phyloP scores from a whole-genome alignment of 2,888 invertebrate genomes.

The Amphiduros pacificus region DNA sequence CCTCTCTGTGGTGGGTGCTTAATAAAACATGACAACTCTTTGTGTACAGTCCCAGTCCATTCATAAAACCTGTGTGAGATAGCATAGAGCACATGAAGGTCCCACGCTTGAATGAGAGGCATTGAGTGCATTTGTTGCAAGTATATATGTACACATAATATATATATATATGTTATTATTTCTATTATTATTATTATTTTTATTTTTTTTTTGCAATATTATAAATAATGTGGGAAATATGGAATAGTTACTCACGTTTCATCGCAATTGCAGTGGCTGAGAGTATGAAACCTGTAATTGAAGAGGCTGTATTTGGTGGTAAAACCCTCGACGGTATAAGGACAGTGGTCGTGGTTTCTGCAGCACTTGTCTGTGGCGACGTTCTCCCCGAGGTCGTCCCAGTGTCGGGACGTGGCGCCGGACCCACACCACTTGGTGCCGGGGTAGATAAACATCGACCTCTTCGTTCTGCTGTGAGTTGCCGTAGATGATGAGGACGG shows the following conservation, averaged over 20 bases:
- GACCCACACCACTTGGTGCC: slow-evolving; percentile 95
- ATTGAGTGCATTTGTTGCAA: no score
- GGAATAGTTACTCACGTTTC: slow-evolving; percentile 70
- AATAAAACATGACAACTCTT: no score
- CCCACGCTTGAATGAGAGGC: no score
- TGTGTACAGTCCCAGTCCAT: no score
- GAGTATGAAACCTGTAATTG: slow-evolving; percentile 86
- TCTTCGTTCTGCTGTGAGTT: not conserved
- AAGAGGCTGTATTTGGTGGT: slow-evolving; percentile 81
- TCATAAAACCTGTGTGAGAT: no score
- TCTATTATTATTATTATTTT: no score
- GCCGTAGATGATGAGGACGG: not conserved
- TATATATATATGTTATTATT: no score
- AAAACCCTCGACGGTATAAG: slow-evolving; percentile 81
- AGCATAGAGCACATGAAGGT: no score
- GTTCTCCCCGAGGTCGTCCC: slow-evolving; percentile 82
- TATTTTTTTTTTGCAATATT: no score
- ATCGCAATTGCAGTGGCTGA: slow-evolving; percentile 91
- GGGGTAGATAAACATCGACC: slow-evolving; percentile 70
- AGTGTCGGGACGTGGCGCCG: slow-evolving; percentile 78
- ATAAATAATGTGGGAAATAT: not conserved
- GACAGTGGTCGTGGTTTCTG: slow-evolving; percentile 85
- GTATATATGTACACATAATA: no score
- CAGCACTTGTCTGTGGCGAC: slow-evolving; percentile 85
- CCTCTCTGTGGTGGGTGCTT: no score